Evolutionary conservation across 2,113 vertebrate genomes (phyloP).

Genomic region (Hyaena hyaena): DNA sequence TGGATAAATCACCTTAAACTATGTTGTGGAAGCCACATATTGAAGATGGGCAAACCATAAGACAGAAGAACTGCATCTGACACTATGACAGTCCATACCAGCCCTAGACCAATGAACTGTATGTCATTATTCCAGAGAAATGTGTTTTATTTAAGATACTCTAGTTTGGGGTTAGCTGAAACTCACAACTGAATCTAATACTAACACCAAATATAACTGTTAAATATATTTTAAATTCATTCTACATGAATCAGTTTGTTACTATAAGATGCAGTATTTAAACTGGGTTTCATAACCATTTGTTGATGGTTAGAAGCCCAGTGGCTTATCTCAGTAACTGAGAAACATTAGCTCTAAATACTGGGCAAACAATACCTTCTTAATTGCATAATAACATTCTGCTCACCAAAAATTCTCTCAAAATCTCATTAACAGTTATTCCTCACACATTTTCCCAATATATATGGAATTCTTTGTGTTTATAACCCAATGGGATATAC

Average conservation of each 20-base stretch:
- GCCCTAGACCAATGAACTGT: neutral
- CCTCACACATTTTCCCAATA: neutral
- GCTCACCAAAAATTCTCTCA: neutral
- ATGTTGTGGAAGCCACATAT: neutral
- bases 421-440: neutral
- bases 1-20: neutral
- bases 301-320: neutral
- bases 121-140: neutral
- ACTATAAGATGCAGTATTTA: neutral
- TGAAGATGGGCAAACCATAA: neutral
- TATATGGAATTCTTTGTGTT: neutral
- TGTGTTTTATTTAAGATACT: neutral
- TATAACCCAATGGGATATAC: neutral
- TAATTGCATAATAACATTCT: neutral
- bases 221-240: neutral
- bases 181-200: neutral
- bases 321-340: neutral
- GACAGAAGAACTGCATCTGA: neutral
- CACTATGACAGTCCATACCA: neutral
- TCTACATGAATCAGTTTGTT: neutral
- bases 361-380: neutral
- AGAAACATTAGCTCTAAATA: neutral
- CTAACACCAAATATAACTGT: neutral
- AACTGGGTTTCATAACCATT: neutral
- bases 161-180: neutral